These are phyloP conservation scores for Daboia siamensis DNA, from an alignment of 2,113 vertebrate genomes.

Conservation along the genomic window DNA sequence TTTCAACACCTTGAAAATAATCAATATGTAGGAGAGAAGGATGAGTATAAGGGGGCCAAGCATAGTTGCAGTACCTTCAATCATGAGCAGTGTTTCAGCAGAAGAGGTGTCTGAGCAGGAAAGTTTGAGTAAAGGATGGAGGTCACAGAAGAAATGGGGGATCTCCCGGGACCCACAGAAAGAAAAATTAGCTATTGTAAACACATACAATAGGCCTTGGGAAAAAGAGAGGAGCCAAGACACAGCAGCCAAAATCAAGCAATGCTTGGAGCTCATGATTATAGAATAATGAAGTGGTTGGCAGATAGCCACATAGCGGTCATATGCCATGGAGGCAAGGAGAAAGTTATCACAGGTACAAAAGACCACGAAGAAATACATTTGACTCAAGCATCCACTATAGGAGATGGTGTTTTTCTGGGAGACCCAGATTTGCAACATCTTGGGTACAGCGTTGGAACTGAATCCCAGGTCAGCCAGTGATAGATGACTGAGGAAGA, in stretches of 20 bases:
- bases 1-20: constrained; percentile 5
- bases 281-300: constrained; percentile 36
- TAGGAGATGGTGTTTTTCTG: constrained; percentile 43
- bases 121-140: constrained; percentile 48
- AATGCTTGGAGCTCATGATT: constrained; percentile 43
- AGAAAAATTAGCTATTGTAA: constrained; percentile 22
- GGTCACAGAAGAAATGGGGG: constrained; percentile 54
- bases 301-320: constrained; percentile 48
- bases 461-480: constrained; percentile 46
- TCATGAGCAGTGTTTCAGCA: not conserved
- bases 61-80: constrained; percentile 36
- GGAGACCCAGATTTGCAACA: constrained; percentile 35
- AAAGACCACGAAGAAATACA: constrained; percentile 49
- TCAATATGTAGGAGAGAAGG: constrained; percentile 45
- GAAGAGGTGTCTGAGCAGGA: constrained; percentile 27
- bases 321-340: constrained; percentile 49
- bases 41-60: constrained; percentile 49
- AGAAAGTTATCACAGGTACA: constrained; percentile 40
- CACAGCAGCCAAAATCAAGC: constrained; percentile 18
- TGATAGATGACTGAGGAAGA: constrained; percentile 46
- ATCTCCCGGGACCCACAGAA: constrained; percentile 54
- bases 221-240: constrained; percentile 34
- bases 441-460: constrained; percentile 45
- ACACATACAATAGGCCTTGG: constrained; percentile 38
- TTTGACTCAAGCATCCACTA: constrained; percentile 33